These are phyloP conservation scores for Sabatieria punctata DNA, from an alignment of 2,888 invertebrate genomes.

Conservation along the genomic window DNA sequence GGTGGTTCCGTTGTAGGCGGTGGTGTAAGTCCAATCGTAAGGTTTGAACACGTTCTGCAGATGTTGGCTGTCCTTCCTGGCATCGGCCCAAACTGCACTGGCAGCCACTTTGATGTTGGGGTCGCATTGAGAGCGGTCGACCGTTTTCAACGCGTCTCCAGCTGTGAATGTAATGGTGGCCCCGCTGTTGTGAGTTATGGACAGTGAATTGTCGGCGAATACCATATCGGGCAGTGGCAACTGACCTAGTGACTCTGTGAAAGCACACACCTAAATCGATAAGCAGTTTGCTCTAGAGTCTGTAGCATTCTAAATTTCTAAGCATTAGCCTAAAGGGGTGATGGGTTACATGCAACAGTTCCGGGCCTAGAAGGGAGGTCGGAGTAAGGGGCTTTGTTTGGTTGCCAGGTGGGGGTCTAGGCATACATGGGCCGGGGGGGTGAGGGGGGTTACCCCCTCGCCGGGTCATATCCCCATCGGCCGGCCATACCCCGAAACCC, in stretches of 20 bases:
- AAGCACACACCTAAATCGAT: slow-evolving; percentile 7
- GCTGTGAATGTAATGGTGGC: slow-evolving; percentile 60
- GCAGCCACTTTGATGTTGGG: slow-evolving; percentile 17
- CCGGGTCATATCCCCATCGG: too few species aligned
- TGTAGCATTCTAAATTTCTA: too few species aligned
- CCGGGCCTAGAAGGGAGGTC: too few species aligned
- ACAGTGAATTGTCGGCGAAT: slow-evolving; percentile 71
- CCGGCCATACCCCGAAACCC: too few species aligned
- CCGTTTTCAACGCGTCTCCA: slow-evolving; percentile 67
- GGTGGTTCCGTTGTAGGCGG: slow-evolving; percentile 62
- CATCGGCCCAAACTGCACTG: slow-evolving; percentile 21
- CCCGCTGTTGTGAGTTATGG: neutral
- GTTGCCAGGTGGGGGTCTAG: too few species aligned
- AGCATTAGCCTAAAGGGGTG: too few species aligned
- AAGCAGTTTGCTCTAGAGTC: too few species aligned
- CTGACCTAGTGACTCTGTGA: slow-evolving; percentile 31
- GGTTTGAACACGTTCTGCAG: slow-evolving; percentile 17
- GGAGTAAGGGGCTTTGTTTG: too few species aligned
- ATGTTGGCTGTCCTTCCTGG: slow-evolving; percentile 14
- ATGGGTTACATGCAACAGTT: too few species aligned
- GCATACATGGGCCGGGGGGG: too few species aligned
- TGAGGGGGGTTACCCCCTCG: too few species aligned
- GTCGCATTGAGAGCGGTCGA: slow-evolving; percentile 36
- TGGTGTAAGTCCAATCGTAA: slow-evolving; percentile 85
- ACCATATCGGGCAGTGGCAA: slow-evolving; percentile 98